Evolutionary conservation across 2,888 invertebrate species (phyloP).

Genomic region (Drosophila cognata): DNA sequence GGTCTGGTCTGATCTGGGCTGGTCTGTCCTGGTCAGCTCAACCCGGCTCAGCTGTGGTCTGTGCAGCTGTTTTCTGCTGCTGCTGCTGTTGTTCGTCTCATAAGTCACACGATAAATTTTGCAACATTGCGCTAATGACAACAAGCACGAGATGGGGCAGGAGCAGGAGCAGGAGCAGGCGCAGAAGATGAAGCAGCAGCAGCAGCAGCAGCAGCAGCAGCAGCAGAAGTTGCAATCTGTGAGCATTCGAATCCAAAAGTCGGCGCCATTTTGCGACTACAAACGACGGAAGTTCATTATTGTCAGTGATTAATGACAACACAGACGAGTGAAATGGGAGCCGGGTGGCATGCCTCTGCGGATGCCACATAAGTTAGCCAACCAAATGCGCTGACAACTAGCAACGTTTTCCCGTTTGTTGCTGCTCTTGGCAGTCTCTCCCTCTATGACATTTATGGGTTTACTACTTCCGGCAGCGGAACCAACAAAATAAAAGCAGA

Average conservation of each 20-base stretch:
- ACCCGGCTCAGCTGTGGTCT: conserved; percentile 19
- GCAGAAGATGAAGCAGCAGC: conserved; percentile 5
- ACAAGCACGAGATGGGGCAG: conserved; percentile 29
- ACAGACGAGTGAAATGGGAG: conserved; percentile 18
- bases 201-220: conserved; percentile 15
- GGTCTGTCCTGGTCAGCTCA: conserved; percentile 23
- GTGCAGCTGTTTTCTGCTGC: conserved; percentile 36
- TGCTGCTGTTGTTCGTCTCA: conserved; percentile 49
- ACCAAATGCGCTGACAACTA: conserved; percentile 52
- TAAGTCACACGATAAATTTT: conserved; percentile 80
- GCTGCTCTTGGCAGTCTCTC: conserved; percentile 54
- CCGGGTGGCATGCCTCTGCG: conserved; percentile 28
- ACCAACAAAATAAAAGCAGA: conserved; percentile 4
- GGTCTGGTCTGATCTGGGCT: conserved; percentile 10
- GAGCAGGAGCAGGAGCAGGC: conserved; percentile 1
- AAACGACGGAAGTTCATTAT: conserved; percentile 83
- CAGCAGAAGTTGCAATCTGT: conserved; percentile 29
- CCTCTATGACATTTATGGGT: conserved; percentile 66
- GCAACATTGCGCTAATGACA: conserved; percentile 82
- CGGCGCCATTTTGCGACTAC: conserved; percentile 66
- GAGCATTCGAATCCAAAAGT: conserved; percentile 47
- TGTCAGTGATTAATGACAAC: conserved; percentile 83
- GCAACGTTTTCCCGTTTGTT: conserved; percentile 28
- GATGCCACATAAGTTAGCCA: conserved; percentile 71
- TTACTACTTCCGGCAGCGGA: conserved; percentile 68